A percentile compares a stretch with the other conserved stretches of the same genome.
phyloP scores from a whole-genome alignment of 2,797 vertebrate species.

The Emys orbicularis region DNA sequence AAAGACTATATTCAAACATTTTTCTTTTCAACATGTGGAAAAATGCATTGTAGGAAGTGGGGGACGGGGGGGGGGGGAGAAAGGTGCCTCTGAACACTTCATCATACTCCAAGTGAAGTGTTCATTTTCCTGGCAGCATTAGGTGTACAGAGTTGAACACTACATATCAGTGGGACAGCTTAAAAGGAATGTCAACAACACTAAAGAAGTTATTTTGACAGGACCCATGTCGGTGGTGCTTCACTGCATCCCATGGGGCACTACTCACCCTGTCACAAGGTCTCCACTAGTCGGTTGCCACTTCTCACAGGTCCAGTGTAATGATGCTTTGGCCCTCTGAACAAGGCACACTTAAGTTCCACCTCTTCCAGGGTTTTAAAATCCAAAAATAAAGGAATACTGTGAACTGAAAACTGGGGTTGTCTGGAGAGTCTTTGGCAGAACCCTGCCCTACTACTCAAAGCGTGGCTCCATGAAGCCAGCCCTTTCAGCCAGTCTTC shows the following conservation, averaged over 20 bases:
- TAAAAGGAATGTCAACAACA: constrained; percentile 40
- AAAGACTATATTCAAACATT: not conserved
- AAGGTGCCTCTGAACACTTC: not conserved
- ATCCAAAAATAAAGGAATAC: not conserved
- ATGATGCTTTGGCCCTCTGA: not conserved
- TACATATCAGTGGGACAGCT: constrained; percentile 38
- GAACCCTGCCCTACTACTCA: not conserved
- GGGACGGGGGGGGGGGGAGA: not conserved
- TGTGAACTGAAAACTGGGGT: not conserved
- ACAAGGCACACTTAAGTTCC: not conserved
- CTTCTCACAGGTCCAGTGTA: not conserved
- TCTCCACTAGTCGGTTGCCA: not conserved
- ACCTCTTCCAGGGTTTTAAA: not conserved
- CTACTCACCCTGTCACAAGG: not conserved
- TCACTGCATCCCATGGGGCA: not conserved
- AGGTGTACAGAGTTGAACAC: constrained; percentile 20
- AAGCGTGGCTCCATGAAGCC: not conserved
- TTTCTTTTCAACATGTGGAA: not conserved
- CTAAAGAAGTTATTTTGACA: constrained; percentile 13
- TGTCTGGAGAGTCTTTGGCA: not conserved
- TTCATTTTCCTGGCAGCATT: not conserved
- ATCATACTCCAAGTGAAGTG: not conserved
- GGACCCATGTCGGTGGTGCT: not conserved
- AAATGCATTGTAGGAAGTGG: not conserved
- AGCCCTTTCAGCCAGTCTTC: not conserved